Conservation (phyloP, 1,140 invertebrate genomes). For the Drosophila repleta region DNA sequence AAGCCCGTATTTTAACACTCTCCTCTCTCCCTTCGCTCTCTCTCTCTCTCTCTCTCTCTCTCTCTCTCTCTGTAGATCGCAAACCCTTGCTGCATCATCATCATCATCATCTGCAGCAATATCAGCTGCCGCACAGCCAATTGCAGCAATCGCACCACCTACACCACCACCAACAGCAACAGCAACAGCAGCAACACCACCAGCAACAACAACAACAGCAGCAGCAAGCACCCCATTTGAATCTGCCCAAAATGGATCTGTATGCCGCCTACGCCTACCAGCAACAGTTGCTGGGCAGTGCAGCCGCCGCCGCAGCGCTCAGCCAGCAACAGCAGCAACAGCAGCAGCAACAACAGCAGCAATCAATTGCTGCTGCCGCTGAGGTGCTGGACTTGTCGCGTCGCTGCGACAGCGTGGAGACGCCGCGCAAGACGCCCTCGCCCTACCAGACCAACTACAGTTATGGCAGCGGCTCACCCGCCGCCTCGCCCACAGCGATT, state of each 20-base stretch:
- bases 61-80: constrained; percentile 50
- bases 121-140: constrained; percentile 48
- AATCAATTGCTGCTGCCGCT: constrained; percentile 28
- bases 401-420: constrained; percentile 80
- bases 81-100: constrained; percentile 69
- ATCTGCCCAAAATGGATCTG: constrained; percentile 71
- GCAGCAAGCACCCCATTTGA: constrained; percentile 39
- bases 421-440: constrained; percentile 76
- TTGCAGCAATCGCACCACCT: constrained; percentile 45
- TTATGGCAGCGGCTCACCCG: constrained; percentile 65
- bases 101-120: constrained; percentile 58
- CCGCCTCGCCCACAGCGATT: constrained; percentile 61
- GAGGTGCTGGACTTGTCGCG: constrained; percentile 82
- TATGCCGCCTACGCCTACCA: constrained; percentile 81
- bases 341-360: constrained; percentile 10
- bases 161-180: constrained; percentile 51
- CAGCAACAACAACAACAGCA: constrained; percentile 51
- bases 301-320: constrained; percentile 47
- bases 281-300: constrained; percentile 69
- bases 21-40: not conserved
- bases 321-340: constrained; percentile 58
- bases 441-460: constrained; percentile 78
- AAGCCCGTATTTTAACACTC: constrained; percentile 10
- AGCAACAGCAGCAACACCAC: constrained; percentile 51
- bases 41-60: not conserved